These are phyloP conservation scores for Scatophagus argus DNA, from an alignment of 2,113 vertebrate species.

Conservation along the genomic window DNA sequence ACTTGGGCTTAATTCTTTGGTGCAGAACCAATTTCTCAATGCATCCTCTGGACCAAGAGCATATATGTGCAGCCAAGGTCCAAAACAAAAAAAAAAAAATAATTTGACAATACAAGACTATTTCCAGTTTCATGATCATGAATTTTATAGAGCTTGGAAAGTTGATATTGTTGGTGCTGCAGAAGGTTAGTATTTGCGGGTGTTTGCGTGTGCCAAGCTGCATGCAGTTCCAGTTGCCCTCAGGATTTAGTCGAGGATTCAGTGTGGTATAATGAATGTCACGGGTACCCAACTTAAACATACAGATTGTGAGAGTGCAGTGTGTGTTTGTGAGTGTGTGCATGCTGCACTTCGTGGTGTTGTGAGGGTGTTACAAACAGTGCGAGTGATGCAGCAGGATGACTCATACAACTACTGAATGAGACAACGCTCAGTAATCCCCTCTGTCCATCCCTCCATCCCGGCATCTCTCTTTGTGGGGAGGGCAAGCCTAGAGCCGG, in stretches of 20 bases:
- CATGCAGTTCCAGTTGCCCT: background rate
- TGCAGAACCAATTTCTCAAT: slow-evolving; percentile 66
- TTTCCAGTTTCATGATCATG: background rate
- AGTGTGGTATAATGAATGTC: slow-evolving; percentile 40
- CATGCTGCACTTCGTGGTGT: slow-evolving; percentile 1
- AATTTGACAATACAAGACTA: background rate
- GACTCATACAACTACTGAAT: slow-evolving; percentile 80
- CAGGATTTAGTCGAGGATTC: slow-evolving; percentile 17
- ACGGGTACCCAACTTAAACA: slow-evolving; percentile 26
- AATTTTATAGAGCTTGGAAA: background rate
- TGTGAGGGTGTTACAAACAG: slow-evolving; percentile 72
- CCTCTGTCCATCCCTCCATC: slow-evolving; percentile 66
- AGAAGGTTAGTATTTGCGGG: slow-evolving; percentile 1
- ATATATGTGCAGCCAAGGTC: slow-evolving; percentile 2
- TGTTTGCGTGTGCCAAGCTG: slow-evolving; percentile 12
- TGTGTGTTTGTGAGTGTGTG: slow-evolving; percentile 39
- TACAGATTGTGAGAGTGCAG: slow-evolving; percentile 6
- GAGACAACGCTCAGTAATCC: slow-evolving; percentile 75
- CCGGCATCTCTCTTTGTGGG: slow-evolving; percentile 47
- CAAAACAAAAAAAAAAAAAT: background rate
- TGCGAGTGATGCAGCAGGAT: slow-evolving; percentile 75
- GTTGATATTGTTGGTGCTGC: background rate
- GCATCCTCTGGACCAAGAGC: slow-evolving; percentile 12
- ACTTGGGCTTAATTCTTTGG: slow-evolving; percentile 55
- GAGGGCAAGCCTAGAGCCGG: slow-evolving; percentile 59